These are phyloP conservation scores for Psittacula echo DNA, from an alignment of 2,797 vertebrate genomes.

Conservation along the genomic window DNA sequence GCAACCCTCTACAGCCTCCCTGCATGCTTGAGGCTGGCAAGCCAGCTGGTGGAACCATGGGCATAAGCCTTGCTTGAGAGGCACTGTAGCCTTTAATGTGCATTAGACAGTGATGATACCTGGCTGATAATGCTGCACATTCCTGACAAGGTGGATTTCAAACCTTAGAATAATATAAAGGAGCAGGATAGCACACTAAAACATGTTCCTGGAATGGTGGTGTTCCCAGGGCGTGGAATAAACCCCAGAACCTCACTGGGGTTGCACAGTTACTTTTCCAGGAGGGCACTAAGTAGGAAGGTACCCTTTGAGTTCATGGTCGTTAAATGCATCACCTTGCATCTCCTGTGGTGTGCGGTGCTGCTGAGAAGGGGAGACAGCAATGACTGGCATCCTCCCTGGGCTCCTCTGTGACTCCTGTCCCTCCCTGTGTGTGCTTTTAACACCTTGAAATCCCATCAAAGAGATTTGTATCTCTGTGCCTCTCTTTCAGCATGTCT, in stretches of 20 bases:
- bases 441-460: neutral
- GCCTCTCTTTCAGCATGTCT: neutral
- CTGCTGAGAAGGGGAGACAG: neutral
- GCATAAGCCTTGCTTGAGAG: neutral
- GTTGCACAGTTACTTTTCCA: rapidly evolving
- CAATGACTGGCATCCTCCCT: neutral
- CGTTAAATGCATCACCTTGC: neutral
- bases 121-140: neutral
- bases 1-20: neutral
- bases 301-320: neutral
- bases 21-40: neutral
- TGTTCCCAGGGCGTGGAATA: neutral
- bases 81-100: rapidly evolving
- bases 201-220: rapidly evolving
- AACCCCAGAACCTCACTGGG: neutral
- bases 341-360: rapidly evolving
- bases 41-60: neutral
- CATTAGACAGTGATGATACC: rapidly evolving
- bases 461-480: rapidly evolving
- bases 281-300: neutral
- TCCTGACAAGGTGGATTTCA: neutral
- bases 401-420: neutral
- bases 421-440: neutral
- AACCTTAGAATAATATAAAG: neutral
- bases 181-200: neutral